phyloP scores from a whole-genome alignment of 2,888 invertebrate species.

The Eueremaeus valkanovi region DNA sequence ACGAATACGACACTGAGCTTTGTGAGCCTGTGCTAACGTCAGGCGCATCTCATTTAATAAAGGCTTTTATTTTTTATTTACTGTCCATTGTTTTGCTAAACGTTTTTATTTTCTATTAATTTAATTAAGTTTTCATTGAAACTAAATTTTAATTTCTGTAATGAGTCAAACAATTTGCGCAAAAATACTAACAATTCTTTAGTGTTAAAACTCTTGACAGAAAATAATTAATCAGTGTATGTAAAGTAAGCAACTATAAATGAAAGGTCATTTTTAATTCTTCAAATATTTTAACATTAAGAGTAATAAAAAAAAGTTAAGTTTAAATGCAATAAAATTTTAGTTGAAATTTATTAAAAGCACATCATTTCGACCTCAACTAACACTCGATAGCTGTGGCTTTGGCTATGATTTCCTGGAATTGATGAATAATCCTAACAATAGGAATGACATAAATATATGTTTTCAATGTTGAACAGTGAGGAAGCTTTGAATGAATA shows the following conservation, averaged over 20 bases:
- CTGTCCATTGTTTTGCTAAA: too few species aligned
- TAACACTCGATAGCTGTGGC: too few species aligned
- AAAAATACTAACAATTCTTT: too few species aligned
- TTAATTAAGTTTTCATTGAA: not conserved
- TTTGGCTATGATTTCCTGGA: not conserved
- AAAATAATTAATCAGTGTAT: too few species aligned
- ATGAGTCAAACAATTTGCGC: too few species aligned
- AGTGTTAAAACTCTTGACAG: too few species aligned
- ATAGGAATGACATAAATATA: not conserved
- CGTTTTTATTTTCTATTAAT: not conserved
- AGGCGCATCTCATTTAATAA: not conserved
- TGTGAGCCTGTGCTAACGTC: not conserved
- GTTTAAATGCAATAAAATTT: too few species aligned
- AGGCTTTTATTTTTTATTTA: not conserved
- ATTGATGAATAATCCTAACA: not conserved
- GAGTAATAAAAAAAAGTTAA: too few species aligned
- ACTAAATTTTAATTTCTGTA: not conserved
- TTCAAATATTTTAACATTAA: too few species aligned
- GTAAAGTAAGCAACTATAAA: too few species aligned
- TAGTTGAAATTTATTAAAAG: too few species aligned
- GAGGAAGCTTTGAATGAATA: conserved; percentile 1
- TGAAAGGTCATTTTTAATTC: too few species aligned
- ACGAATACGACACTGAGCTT: not conserved
- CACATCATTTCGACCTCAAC: not conserved
- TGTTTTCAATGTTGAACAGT: conserved; percentile 7